Base-by-base conservation (phyloP, 2,113 vertebrate genomes). In the Leuciscus idus region DNA sequence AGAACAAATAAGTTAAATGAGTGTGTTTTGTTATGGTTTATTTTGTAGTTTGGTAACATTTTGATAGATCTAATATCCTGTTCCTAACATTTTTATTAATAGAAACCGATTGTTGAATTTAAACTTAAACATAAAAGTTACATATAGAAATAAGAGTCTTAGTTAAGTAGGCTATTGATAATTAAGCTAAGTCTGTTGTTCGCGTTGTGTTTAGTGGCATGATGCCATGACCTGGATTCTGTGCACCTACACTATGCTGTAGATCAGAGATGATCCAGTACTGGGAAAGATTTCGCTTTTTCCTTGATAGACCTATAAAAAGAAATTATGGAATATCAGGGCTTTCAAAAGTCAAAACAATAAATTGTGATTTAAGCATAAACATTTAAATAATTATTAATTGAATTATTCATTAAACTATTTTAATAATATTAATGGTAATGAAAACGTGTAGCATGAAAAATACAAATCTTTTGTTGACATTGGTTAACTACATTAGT, bases 161-260 rank as follows among this genome's bases (percentile, higher is more conserved):
- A 84, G 72, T 6, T 61, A 75, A 75, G 72, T 76, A 61, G 43
- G 57, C n/a, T 84, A 26, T 62, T 62, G 26, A 43, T 76, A 48
- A 76, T 28, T 33, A 50, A 55, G 5, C 73, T 64, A 74, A 19
- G 52, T 74, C 59, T 81, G 59, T 64, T 81, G 36, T 62, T 61
- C 21, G 0, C 2, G 13, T 30, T 39, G 19, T 43, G 23, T 80
- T 80, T 43, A 39, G 39, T 83, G 62, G 43, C 48, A 52, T 70
- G 19, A 70, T 83, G 81, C 81, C 39, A 52, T 83, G 48, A 70
- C 64, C 81, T 70, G 64, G 64, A 83, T 83, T 48, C 19, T 50
- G 48, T 50, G 17, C 64, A 83, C 21, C 23, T 64, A 61, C 78
- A 43, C 6, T 11, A n/a, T 62, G 21, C 33, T 43, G 26, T 13